Conservation (phyloP, 2,113 vertebrate species). For the Ammodytes marinus region DNA sequence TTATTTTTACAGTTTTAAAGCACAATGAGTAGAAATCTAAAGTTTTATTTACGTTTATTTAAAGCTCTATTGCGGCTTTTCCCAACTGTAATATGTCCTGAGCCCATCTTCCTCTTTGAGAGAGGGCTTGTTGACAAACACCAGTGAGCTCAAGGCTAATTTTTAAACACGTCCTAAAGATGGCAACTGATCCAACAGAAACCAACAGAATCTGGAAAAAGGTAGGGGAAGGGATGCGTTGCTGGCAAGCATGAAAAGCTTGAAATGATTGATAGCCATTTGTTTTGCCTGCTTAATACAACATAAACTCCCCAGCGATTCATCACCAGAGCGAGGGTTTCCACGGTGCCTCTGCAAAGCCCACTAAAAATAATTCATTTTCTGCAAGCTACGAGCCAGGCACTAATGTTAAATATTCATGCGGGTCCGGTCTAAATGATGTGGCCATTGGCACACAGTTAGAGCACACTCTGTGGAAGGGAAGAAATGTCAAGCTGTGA, state of each 20-base stretch:
- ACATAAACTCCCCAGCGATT: slow-evolving; percentile 84
- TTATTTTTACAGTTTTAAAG: slow-evolving; percentile 6
- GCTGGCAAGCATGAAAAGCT: slow-evolving; percentile 80
- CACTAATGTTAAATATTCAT: slow-evolving; percentile 84
- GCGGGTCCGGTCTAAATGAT: slow-evolving; percentile 83
- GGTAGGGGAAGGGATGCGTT: slow-evolving; percentile 46
- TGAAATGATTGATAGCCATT: slow-evolving; percentile 85
- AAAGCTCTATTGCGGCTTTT: slow-evolving; percentile 3
- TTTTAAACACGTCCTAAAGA: slow-evolving; percentile 35
- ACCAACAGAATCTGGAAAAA: slow-evolving; percentile 53
- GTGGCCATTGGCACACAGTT: slow-evolving; percentile 81
- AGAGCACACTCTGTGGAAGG: slow-evolving; percentile 79
- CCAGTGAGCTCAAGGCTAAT: slow-evolving; percentile 48
- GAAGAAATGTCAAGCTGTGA: slow-evolving; percentile 83
- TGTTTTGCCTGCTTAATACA: slow-evolving; percentile 87
- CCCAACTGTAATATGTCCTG: background rate
- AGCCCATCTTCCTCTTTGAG: slow-evolving; percentile 17
- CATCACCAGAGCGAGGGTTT: slow-evolving; percentile 81
- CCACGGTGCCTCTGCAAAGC: slow-evolving; percentile 78
- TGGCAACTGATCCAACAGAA: slow-evolving; percentile 63
- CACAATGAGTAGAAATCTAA: background rate
- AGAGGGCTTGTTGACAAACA: slow-evolving; percentile 52
- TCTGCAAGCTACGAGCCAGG: slow-evolving; percentile 73
- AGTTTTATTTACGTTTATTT: slow-evolving; percentile 7
- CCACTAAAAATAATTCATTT: slow-evolving; percentile 84